Evolutionary conservation across 2,888 invertebrate genomes (phyloP).

Genomic region (Trypoxylon attenuatum): DNA sequence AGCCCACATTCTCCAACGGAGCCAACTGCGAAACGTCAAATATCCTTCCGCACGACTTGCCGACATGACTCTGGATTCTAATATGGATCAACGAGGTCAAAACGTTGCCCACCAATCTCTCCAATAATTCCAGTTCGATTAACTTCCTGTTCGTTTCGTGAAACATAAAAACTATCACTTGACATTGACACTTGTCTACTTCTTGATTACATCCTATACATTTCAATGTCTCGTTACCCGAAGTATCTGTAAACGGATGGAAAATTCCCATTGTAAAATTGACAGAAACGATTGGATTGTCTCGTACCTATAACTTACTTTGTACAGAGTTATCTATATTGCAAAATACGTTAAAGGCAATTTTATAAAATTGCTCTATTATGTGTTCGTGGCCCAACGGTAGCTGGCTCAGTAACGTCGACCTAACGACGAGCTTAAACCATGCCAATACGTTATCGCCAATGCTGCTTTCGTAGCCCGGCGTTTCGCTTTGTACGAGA

Average conservation of each 20-base stretch:
- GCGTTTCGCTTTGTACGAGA: constrained; percentile 63
- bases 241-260: constrained; percentile 67
- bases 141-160: constrained; percentile 85
- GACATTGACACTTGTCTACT: constrained; percentile 79
- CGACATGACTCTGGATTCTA: constrained; percentile 89
- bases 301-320: constrained; percentile 55
- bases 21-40: constrained; percentile 89
- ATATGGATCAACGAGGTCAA: constrained; percentile 89
- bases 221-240: constrained; percentile 78
- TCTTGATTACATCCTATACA: constrained; percentile 86
- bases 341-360: constrained; percentile 84
- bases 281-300: no score
- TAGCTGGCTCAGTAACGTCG: constrained; percentile 82
- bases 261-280: no score
- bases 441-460: constrained; percentile 77
- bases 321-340: constrained; percentile 64
- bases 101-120: constrained; percentile 89
- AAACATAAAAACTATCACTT: constrained; percentile 82
- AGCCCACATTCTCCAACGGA: constrained; percentile 83
- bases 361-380: constrained; percentile 85
- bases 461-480: constrained; percentile 75
- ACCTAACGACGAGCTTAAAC: constrained; percentile 81
- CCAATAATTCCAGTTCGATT: constrained; percentile 86
- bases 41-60: constrained; percentile 88
- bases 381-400: constrained; percentile 82